Evolutionary conservation across 1,140 invertebrate species (phyloP).

Genomic region (Potamilus streckersoni): DNA sequence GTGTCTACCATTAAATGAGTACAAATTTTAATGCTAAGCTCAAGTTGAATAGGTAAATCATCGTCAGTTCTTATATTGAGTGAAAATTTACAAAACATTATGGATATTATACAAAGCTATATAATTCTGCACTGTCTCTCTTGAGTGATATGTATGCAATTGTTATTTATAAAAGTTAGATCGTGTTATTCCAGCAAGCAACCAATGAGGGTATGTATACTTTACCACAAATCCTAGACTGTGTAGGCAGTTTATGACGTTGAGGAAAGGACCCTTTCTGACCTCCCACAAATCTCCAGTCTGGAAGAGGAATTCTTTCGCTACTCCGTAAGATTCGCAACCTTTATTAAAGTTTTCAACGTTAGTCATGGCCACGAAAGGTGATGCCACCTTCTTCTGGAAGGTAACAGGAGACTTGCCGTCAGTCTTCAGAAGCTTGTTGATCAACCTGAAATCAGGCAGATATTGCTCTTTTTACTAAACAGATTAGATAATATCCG

Average conservation of each 20-base stretch:
- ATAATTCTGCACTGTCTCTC: too few species aligned
- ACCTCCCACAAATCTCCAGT: slow-evolving; percentile 60
- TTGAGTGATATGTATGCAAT: too few species aligned
- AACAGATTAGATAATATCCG: background rate
- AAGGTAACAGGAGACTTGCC: slow-evolving; percentile 43
- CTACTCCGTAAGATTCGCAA: slow-evolving; percentile 53
- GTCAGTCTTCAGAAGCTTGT: slow-evolving; percentile 48
- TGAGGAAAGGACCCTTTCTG: slow-evolving; percentile 59
- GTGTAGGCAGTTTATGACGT: slow-evolving; percentile 63
- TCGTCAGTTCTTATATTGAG: too few species aligned
- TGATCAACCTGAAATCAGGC: slow-evolving; percentile 46
- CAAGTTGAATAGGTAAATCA: too few species aligned
- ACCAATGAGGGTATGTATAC: slow-evolving; percentile 13
- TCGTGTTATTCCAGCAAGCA: too few species aligned
- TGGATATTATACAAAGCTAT: too few species aligned
- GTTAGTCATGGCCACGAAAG: slow-evolving; percentile 60
- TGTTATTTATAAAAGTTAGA: too few species aligned
- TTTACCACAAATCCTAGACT: slow-evolving; percentile 60
- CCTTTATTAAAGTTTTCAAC: slow-evolving; percentile 62
- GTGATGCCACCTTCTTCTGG: slow-evolving; percentile 53
- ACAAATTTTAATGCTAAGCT: too few species aligned
- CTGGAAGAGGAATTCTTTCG: slow-evolving; percentile 57
- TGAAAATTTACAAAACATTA: too few species aligned
- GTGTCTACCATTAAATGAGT: too few species aligned
- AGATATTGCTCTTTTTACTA: background rate